Evolutionary conservation across 2,797 vertebrate genomes (phyloP).

Genomic region (Neopelma chrysocephalum): DNA sequence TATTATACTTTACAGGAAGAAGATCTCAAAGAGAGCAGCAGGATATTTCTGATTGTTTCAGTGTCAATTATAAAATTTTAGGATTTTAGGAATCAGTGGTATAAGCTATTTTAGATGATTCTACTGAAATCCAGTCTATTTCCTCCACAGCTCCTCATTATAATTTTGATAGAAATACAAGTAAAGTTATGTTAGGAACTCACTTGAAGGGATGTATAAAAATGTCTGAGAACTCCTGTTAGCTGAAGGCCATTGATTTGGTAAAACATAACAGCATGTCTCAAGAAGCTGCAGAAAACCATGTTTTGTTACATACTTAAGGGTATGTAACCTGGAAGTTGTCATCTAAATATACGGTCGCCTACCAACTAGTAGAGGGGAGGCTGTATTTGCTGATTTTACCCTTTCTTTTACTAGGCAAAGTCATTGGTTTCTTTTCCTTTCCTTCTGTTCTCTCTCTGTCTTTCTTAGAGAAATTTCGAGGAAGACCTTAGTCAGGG

Average conservation of each 20-base stretch:
- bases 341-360: neutral
- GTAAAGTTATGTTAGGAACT: neutral
- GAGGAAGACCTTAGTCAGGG: neutral
- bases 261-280: neutral
- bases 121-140: neutral
- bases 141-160: neutral
- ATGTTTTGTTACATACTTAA: neutral
- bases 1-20: neutral
- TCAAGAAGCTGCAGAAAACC: neutral
- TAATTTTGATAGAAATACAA: neutral
- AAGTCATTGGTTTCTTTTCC: neutral
- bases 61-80: neutral
- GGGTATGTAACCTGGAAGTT: neutral
- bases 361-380: neutral
- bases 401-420: neutral
- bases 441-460: neutral
- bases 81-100: neutral
- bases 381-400: neutral
- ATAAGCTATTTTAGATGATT: neutral
- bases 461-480: neutral
- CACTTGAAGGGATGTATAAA: neutral
- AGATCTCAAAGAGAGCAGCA: neutral
- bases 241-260: neutral
- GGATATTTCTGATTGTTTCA: neutral
- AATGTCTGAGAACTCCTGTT: neutral